phyloP scores from a whole-genome alignment of 2,797 vertebrate genomes.

The Dicrostonyx torquatus region DNA sequence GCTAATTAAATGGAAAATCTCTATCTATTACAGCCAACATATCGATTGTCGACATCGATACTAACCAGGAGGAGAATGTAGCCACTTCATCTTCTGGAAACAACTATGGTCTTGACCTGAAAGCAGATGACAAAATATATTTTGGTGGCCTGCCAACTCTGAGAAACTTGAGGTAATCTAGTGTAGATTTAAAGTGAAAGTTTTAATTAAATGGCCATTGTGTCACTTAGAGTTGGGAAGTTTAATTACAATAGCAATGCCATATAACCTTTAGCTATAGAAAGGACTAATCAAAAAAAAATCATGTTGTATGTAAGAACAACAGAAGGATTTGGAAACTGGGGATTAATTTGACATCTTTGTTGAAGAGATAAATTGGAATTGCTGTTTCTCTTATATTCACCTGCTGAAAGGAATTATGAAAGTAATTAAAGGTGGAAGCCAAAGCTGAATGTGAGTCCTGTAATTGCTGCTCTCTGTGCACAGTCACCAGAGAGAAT shows the following conservation, averaged over 20 bases:
- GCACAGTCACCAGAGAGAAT: constrained; percentile 28
- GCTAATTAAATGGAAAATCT: constrained; percentile 57
- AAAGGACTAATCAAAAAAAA: constrained; percentile 63
- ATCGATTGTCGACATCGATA: constrained; percentile 93
- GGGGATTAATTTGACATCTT: constrained; percentile 61
- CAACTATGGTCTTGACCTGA: constrained; percentile 95
- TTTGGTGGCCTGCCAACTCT: constrained; percentile 95
- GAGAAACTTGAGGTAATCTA: constrained; percentile 93
- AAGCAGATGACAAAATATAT: constrained; percentile 94
- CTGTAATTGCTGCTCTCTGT: constrained; percentile 50
- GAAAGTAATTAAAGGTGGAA: constrained; percentile 69
- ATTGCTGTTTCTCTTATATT: constrained; percentile 49
- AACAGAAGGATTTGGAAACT: constrained; percentile 54
- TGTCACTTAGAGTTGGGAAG: constrained; percentile 54
- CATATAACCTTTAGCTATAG: constrained; percentile 61
- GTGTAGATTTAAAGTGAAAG: constrained; percentile 51
- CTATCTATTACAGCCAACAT: constrained; percentile 90
- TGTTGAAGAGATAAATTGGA: constrained; percentile 46
- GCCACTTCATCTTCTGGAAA: constrained; percentile 90
- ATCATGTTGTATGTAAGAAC: constrained; percentile 44
- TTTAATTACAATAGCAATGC: constrained; percentile 65
- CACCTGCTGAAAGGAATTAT: constrained; percentile 66
- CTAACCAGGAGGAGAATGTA: constrained; percentile 91
- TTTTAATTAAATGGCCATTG: constrained; percentile 68
- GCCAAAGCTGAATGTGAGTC: constrained; percentile 28